A percentile compares a stretch with the other conserved stretches of the same genome.
Conservation (phyloP, 2,797 vertebrate species). For the Toxotes lorentzi region DNA sequence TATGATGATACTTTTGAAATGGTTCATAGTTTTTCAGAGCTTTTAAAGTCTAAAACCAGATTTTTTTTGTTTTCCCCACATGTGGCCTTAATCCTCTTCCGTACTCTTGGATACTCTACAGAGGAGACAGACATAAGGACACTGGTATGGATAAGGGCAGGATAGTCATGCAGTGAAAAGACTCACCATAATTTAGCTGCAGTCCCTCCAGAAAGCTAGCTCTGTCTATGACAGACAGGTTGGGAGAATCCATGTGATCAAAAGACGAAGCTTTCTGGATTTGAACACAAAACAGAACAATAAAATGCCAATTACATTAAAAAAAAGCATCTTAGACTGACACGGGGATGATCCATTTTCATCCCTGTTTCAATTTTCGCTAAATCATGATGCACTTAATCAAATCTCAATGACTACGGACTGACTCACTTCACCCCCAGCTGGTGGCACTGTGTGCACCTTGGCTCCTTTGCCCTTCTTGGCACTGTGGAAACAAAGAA, state of each 20-base stretch:
- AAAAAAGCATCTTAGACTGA: not conserved
- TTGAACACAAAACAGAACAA: not conserved
- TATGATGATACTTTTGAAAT: too few relatives aligned
- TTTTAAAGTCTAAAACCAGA: too few relatives aligned
- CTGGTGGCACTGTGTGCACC: not conserved
- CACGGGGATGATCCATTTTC: not conserved
- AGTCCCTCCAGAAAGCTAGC: conserved; percentile 67
- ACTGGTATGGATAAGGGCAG: not conserved
- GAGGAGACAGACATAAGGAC: not conserved
- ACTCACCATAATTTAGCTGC: conserved; percentile 51
- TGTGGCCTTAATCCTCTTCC: too few relatives aligned
- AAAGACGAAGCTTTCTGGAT: conserved; percentile 30
- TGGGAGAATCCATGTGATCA: conserved; percentile 17
- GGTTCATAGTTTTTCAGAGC: not conserved
- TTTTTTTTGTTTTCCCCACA: too few relatives aligned
- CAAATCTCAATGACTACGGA: not conserved
- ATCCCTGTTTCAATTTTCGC: not conserved
- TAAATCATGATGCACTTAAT: not conserved
- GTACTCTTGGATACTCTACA: not conserved
- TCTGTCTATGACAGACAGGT: conserved; percentile 60
- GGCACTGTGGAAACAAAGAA: conserved; percentile 27
- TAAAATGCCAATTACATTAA: not conserved
- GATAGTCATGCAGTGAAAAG: not conserved
- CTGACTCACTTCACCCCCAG: conserved; percentile 36
- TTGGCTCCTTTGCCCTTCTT: conserved; percentile 43